Conservation (phyloP, 64 coral and sea anemone species). For the Astreopora myriophthalma region DNA sequence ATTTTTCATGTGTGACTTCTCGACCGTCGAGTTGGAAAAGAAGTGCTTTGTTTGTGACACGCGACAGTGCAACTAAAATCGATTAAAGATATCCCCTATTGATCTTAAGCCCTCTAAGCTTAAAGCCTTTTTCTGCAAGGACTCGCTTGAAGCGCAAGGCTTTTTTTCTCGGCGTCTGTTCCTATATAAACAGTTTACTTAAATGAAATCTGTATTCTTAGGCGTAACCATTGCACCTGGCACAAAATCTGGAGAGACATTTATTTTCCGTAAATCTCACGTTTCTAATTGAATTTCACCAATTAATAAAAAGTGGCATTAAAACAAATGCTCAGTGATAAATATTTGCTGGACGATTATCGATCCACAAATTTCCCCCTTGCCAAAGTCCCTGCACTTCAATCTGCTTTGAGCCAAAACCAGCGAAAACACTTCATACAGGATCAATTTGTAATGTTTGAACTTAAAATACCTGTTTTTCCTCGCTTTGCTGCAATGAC, state of each 20-base stretch:
- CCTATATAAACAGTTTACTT: background rate
- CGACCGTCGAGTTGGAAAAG: background rate
- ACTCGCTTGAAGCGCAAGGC: background rate
- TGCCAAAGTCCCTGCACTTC: background rate
- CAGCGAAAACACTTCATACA: background rate
- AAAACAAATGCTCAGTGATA: background rate
- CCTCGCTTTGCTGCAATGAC: background rate
- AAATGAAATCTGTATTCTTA: slow-evolving; percentile 18
- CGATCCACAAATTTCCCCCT: background rate
- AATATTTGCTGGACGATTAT: background rate
- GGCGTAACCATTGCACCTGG: slow-evolving; percentile 1
- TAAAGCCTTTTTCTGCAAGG: background rate
- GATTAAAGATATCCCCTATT: background rate
- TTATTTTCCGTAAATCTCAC: background rate
- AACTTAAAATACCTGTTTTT: background rate
- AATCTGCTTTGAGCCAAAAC: background rate
- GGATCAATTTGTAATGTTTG: slow-evolving; percentile 9
- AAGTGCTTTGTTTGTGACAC: slow-evolving; percentile 35
- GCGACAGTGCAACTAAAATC: background rate
- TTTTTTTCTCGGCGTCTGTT: background rate
- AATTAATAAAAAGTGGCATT: background rate
- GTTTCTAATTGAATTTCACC: background rate
- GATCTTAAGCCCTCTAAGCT: background rate
- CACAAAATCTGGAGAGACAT: background rate
- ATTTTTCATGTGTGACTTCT: slow-evolving; percentile 1